Base-by-base conservation (phyloP, 1,140 invertebrate species). In the Microplitis mediator region DNA sequence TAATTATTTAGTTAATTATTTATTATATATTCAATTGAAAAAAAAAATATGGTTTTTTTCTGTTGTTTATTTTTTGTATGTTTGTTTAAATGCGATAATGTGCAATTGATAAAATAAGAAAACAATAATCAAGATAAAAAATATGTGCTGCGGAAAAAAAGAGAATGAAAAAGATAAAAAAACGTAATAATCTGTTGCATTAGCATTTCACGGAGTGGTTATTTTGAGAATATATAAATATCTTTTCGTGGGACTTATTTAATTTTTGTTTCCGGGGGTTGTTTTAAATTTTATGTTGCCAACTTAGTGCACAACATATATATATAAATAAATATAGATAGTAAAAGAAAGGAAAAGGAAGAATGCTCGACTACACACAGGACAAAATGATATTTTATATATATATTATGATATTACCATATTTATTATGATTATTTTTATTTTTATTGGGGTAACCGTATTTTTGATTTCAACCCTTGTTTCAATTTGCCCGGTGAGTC, bases 291-390 rank as follows among this genome's bases (percentile, higher is more conserved):
- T 64, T 35, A 54, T 5, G 52, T 54, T 13, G 52, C 52, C 16
- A 54, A 45, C 16, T 54, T 54, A 13, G 4, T 54, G 5, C 13
- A 54, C 0, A 54, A 54, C n/a, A 54, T 23, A 54, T 16, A 54
- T 54, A 54, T 14, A 58, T 9, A 31, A 58, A 16, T 23, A 23
- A 23, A 23, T n/a, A 54, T n/a, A 54, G 16, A 54, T 52, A 45
- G 50, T 23, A n/a, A 39, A 56, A 35, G 36, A 45, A 60, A 73
- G 72, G 72, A 73, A 73, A 66, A 73, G 72, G 72, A 73, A 73
- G 32, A 60, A 73, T 65, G 72, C 60, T 73, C 51, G 65, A 64
- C 72, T 73, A 69, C 60, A 69, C 72, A 73, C 67, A 64, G 66
- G 23, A 23, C 32, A 5, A 35, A 23, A 54, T 11, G 14, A 66